phyloP scores from a whole-genome alignment of 2,113 vertebrate genomes.

The Laticauda laticaudata region DNA sequence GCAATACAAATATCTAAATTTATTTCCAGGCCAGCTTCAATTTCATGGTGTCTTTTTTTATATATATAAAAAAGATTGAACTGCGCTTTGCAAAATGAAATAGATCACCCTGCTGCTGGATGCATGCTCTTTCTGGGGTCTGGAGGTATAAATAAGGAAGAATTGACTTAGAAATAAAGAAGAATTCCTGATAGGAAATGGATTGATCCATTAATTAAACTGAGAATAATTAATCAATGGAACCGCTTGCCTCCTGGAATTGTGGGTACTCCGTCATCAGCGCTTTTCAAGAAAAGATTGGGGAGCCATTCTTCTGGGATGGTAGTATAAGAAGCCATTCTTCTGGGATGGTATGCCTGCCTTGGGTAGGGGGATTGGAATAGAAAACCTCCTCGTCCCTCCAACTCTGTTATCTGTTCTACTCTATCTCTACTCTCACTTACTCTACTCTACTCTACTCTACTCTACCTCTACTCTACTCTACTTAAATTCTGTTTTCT shows the following conservation, averaged over 20 bases:
- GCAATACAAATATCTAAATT: neutral
- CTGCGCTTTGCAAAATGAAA: neutral
- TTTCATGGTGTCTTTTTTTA: neutral
- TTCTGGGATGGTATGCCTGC: too few species aligned
- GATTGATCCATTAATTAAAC: neutral
- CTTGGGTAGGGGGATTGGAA: too few species aligned
- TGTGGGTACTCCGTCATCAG: neutral
- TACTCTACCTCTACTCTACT: too few species aligned
- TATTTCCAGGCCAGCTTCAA: neutral
- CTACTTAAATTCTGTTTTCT: conserved; percentile 5
- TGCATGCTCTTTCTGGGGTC: neutral
- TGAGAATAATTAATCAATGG: neutral
- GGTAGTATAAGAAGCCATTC: too few species aligned
- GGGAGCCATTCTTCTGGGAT: too few species aligned
- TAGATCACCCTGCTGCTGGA: neutral
- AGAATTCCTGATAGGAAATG: neutral
- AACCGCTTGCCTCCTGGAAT: neutral
- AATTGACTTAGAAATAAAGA: neutral
- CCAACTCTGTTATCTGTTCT: too few species aligned
- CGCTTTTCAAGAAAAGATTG: neutral
- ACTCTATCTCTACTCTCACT: too few species aligned
- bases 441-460: too few species aligned
- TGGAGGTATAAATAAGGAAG: neutral
- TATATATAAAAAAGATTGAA: neutral
- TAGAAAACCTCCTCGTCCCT: too few species aligned